These are phyloP conservation scores for Myrmophylax atrothorax DNA, from an alignment of 2,113 vertebrate species.

Conservation along the genomic window DNA sequence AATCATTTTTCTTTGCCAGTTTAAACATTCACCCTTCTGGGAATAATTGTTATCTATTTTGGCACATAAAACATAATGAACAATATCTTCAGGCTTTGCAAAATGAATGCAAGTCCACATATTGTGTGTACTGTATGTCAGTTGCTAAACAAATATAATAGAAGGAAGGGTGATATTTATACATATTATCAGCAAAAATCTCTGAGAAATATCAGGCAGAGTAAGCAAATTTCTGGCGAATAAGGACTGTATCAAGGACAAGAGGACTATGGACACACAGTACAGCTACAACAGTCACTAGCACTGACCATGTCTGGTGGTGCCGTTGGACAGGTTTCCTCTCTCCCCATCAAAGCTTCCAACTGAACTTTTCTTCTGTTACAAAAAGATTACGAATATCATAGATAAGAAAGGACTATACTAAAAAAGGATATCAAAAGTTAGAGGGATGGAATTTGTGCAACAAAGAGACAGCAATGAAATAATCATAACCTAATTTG, in stretches of 20 bases:
- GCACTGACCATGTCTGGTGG: neutral
- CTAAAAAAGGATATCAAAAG: neutral
- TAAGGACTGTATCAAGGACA: neutral
- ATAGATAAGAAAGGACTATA: neutral
- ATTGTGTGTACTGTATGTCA: neutral
- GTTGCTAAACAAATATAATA: neutral
- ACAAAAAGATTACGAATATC: neutral
- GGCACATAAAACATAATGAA: constrained; percentile 35
- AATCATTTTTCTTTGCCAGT: constrained; percentile 32
- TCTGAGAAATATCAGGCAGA: neutral
- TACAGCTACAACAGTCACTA: neutral
- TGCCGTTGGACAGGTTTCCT: neutral
- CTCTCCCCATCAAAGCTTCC: neutral
- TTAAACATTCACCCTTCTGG: constrained; percentile 38
- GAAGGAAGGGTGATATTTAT: neutral
- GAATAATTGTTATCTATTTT: constrained; percentile 33
- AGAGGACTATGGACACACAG: neutral
- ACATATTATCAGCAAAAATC: neutral
- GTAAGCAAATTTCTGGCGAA: neutral
- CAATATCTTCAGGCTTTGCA: constrained; percentile 30
- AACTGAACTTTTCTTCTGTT: neutral
- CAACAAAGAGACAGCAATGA: neutral
- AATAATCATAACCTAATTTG: neutral
- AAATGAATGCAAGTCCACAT: neutral
- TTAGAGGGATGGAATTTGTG: neutral